Percentiles rank a stretch among this genome's conserved stretches.
Conservation (phyloP, 1,140 invertebrate genomes). For the Drosophila azteca region DNA sequence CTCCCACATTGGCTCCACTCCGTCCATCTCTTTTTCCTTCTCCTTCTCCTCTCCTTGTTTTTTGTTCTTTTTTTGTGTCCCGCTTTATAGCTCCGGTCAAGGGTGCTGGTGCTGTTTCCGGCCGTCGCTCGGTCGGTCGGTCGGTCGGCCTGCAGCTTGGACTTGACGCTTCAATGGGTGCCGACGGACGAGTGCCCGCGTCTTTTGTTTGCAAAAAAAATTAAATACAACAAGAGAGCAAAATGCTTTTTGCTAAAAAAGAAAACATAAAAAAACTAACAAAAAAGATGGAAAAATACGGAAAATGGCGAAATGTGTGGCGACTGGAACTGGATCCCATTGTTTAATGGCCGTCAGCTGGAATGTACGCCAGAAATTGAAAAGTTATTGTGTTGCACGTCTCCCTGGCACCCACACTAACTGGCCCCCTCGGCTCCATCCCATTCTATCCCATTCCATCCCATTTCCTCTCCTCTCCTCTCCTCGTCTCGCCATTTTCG, state of each 20-base stretch:
- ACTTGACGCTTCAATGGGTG: constrained; percentile 80
- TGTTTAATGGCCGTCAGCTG: constrained; percentile 81
- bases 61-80: constrained; percentile 21
- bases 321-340: constrained; percentile 53
- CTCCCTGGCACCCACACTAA: constrained; percentile 21
- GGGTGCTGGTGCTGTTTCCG: constrained; percentile 56
- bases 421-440: neutral
- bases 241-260: constrained; percentile 71
- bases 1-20: constrained; percentile 1
- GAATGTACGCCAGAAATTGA: constrained; percentile 81
- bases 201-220: constrained; percentile 68
- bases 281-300: constrained; percentile 42
- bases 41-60: neutral
- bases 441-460: neutral
- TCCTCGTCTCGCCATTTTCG: constrained; percentile 6
- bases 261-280: constrained; percentile 16
- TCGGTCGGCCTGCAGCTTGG: constrained; percentile 67
- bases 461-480: neutral
- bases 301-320: constrained; percentile 74
- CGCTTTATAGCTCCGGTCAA: constrained; percentile 77
- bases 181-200: constrained; percentile 71
- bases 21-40: neutral
- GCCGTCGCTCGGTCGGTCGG: constrained; percentile 50
- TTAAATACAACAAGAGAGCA: constrained; percentile 36
- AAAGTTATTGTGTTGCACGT: constrained; percentile 77